phyloP scores from a whole-genome alignment of 2,797 vertebrate species.

The Notolepis coatsorum region DNA sequence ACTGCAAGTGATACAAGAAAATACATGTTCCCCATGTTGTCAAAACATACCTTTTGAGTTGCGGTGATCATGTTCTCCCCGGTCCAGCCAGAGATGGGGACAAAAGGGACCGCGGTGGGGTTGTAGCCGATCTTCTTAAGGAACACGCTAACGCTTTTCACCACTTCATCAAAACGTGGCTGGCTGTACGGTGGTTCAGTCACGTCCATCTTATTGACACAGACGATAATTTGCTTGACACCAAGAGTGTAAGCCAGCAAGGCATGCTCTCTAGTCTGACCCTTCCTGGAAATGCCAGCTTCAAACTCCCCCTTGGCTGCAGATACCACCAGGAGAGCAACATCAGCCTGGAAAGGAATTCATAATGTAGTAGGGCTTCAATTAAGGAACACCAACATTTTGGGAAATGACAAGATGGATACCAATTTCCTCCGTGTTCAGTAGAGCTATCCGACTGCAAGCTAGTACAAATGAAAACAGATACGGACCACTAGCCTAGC shows the following conservation, averaged over 20 bases:
- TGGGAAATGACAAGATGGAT: no score
- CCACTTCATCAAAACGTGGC: slow-evolving; percentile 83
- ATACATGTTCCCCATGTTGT: no score
- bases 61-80: slow-evolving; percentile 84
- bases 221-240: slow-evolving; percentile 86
- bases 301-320: slow-evolving; percentile 86
- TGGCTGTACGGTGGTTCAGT: slow-evolving; percentile 83
- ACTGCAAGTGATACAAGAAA: no score
- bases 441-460: no score
- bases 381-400: no score
- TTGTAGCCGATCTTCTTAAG: slow-evolving; percentile 86
- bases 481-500: no score
- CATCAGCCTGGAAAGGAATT: slow-evolving; percentile 78
- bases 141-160: slow-evolving; percentile 75
- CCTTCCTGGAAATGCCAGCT: slow-evolving; percentile 83
- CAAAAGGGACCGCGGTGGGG: slow-evolving; percentile 73
- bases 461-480: no score
- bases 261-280: slow-evolving; percentile 87
- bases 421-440: no score
- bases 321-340: slow-evolving; percentile 84
- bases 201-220: slow-evolving; percentile 87
- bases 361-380: no score
- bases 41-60: slow-evolving; percentile 76
- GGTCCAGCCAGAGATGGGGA: slow-evolving; percentile 84
- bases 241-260: slow-evolving; percentile 86